Conservation (phyloP, 2,113 vertebrate species). For the Limnothrissa miodon region DNA sequence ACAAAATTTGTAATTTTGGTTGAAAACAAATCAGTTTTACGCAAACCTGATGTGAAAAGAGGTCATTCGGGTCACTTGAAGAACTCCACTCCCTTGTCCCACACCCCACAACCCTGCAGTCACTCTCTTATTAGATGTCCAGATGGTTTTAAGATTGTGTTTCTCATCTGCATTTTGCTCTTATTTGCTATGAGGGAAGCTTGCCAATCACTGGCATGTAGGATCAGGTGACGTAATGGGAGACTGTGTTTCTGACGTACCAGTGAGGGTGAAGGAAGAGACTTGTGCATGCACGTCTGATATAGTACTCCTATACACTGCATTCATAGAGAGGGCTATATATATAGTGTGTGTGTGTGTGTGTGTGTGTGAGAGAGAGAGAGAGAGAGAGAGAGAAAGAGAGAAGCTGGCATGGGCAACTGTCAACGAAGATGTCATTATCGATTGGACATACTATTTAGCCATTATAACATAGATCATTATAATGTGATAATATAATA, state of each 20-base stretch:
- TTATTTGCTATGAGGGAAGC: neutral
- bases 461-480: conserved; percentile 12
- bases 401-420: neutral
- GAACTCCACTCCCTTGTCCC: neutral
- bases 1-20: neutral
- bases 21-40: neutral
- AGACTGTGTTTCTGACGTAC: neutral
- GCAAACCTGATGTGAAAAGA: neutral
- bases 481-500: neutral
- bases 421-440: neutral
- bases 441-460: conserved; percentile 6
- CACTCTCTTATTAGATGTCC: neutral
- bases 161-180: neutral
- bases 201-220: neutral
- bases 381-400: neutral
- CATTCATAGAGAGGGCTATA: neutral
- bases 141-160: neutral
- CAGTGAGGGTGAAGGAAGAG: neutral
- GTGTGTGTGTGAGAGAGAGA: too few species aligned
- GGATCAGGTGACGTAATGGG: neutral
- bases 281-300: neutral
- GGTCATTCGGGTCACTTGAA: neutral
- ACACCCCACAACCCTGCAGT: neutral
- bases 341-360: too few species aligned
- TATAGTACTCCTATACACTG: neutral